A percentile compares a stretch with the other conserved stretches of the same genome.
phyloP scores from a whole-genome alignment of 2,113 vertebrate species.

The Salvator merianae region DNA sequence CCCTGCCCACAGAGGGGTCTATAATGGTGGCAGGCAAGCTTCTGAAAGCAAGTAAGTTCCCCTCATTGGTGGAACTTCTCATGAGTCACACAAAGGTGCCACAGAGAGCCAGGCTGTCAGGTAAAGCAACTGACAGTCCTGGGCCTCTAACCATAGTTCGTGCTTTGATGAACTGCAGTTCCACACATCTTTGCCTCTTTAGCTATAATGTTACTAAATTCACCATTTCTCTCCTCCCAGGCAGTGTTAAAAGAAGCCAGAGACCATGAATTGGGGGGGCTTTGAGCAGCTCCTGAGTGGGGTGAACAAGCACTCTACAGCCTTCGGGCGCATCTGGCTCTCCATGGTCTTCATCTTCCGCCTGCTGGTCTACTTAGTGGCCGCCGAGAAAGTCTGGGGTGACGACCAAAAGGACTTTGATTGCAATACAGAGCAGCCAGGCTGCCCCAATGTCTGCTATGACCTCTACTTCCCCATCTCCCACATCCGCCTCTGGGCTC shows the following conservation, averaged over 20 bases:
- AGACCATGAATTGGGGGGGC: slow-evolving; percentile 90
- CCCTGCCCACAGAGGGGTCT: too few species aligned
- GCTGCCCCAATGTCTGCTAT: slow-evolving; percentile 92
- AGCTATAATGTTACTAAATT: background rate
- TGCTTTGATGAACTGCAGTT: too few species aligned
- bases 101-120: too few species aligned
- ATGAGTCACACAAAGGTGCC: too few species aligned
- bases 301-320: slow-evolving; percentile 94
- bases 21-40: too few species aligned
- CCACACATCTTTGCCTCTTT: too few species aligned
- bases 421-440: slow-evolving; percentile 92
- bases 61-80: too few species aligned
- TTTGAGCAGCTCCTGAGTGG: slow-evolving; percentile 88
- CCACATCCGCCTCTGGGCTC: slow-evolving; percentile 94
- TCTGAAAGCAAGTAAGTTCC: too few species aligned
- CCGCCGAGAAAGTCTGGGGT: slow-evolving; percentile 90
- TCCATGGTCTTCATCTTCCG: slow-evolving; percentile 94
- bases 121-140: too few species aligned
- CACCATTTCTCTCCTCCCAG: slow-evolving; percentile 27
- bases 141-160: too few species aligned
- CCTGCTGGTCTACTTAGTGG: slow-evolving; percentile 92
- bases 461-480: slow-evolving; percentile 94
- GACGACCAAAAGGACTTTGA: slow-evolving; percentile 93
- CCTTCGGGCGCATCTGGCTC: slow-evolving; percentile 93
- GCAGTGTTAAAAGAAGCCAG: rapidly evolving